Conservation (phyloP, 1,140 invertebrate genomes). For the Eueides isabella region DNA sequence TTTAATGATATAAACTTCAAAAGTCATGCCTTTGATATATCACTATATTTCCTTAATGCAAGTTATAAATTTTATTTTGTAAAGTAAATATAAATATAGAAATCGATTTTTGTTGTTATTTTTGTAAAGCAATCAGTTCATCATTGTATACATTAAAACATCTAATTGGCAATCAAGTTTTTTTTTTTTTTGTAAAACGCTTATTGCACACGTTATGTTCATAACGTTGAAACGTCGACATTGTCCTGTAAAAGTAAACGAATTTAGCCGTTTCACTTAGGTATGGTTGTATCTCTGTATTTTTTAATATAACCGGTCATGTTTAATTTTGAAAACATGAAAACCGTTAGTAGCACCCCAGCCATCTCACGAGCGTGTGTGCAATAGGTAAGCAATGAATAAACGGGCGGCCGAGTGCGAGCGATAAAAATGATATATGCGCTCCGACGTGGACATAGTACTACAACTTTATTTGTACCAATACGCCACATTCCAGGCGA, state of each 20-base stretch:
- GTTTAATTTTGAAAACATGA: conserved; percentile 24
- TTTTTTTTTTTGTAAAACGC: not conserved
- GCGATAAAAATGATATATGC: conserved; percentile 82
- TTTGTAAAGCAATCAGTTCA: not conserved
- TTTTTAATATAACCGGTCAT: conserved; percentile 9
- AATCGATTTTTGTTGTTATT: not conserved
- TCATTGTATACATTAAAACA: not conserved
- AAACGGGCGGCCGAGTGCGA: conserved; percentile 67
- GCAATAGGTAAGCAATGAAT: conserved; percentile 81
- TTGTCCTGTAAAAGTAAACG: conserved; percentile 3
- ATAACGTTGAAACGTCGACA: not conserved
- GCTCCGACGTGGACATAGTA: conserved; percentile 62
- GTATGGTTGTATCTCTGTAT: conserved; percentile 5
- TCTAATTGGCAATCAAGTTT: too few relatives aligned
- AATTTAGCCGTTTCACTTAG: not conserved
- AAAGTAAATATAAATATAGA: not conserved
- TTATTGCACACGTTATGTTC: not conserved
- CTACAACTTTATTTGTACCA: conserved; percentile 72
- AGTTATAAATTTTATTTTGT: not conserved
- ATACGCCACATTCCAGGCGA: conserved; percentile 54
- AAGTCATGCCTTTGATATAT: not conserved
- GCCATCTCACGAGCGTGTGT: conserved; percentile 58
- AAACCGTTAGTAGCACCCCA: conserved; percentile 44
- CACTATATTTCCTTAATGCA: not conserved
- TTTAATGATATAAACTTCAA: not conserved